Base-by-base conservation (phyloP, 2,888 invertebrate genomes). In the Omphaloscelis lunosa region DNA sequence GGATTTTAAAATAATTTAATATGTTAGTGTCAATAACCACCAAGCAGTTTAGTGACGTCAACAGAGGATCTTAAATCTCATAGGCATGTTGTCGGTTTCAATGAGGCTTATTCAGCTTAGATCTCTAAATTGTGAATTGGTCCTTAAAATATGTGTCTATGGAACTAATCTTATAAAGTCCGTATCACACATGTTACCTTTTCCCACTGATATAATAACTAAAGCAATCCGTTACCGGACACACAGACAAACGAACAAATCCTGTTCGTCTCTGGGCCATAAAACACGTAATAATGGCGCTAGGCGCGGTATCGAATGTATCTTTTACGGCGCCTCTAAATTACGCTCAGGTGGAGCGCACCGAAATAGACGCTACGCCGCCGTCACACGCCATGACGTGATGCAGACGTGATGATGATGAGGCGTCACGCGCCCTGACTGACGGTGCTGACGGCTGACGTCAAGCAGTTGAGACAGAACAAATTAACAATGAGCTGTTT, bases 261-360 rank as follows among this genome's bases (percentile, higher is more conserved):
- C 53, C 29, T 41, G 34, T 58, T 51, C 65, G 69, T 23, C 39
- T 61, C 29, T 56, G 27, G n/a, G 34, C 29, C 51, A 51, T 83
- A 76, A 83, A 84, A 73, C 72, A 56, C 66, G 53, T 48, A 63
- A 51, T 81, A 83, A 73, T 71, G 73, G 66, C 53, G 34, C 62
- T 23, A 61, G 76, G 72, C 69, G 72, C 69, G 72, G 71, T 29
- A 51, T 66, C 78, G 59, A 56, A 67, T 34, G 69, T 69, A 62
- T 70, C 62, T 74, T 76, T 79, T 82, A 84, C 70, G 71, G 74
- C 56, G 66, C 34, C 62, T 53, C 34, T 80, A 82, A 82, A 82
- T 85, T 72, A 78, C 73, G 75, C 68, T 73, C 71, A 77, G 75
- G 63, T 71, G 72, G 41, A 71, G 58, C 65, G 67, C 17, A 75